Percentiles rank a stretch among this genome's conserved stretches.
Evolutionary conservation across 2,888 invertebrate species (phyloP).

Genomic region (Lasioglossum zephyrum): DNA sequence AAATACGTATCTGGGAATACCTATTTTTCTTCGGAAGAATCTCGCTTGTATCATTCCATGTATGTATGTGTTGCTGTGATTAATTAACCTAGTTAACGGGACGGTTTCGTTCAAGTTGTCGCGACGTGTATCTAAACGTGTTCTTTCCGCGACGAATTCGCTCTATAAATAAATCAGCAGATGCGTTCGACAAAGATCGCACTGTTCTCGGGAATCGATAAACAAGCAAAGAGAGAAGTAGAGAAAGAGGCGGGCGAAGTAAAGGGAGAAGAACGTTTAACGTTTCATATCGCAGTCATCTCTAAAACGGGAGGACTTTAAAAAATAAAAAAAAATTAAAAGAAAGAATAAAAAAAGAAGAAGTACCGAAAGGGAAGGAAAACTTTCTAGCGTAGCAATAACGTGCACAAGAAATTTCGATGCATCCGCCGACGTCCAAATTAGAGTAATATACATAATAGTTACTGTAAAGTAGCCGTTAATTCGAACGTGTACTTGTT

Average conservation of each 20-base stretch:
- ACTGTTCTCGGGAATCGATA: slow-evolving; percentile 2
- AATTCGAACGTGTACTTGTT: slow-evolving; percentile 42
- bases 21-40: slow-evolving; percentile 25
- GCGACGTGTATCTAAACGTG: slow-evolving; percentile 1
- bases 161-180: slow-evolving; percentile 24
- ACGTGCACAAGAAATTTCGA: slow-evolving; percentile 72
- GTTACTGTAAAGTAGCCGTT: slow-evolving; percentile 52
- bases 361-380: background rate
- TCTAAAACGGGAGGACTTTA: slow-evolving; percentile 11
- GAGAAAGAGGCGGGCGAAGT: background rate
- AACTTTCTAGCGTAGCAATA: slow-evolving; percentile 70
- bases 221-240: background rate
- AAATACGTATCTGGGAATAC: slow-evolving; percentile 33
- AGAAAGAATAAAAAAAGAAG: background rate
- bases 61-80: slow-evolving; percentile 69
- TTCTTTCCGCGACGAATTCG: slow-evolving; percentile 15
- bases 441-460: slow-evolving; percentile 43
- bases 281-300: slow-evolving; percentile 32
- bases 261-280: slow-evolving; percentile 25
- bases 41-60: slow-evolving; percentile 66
- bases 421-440: slow-evolving; percentile 73
- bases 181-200: slow-evolving; percentile 4
- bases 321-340: background rate
- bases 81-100: slow-evolving; percentile 48
- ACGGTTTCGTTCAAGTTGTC: slow-evolving; percentile 22